These are phyloP conservation scores for Zygothrica quintamaculata DNA, from an alignment of 2,888 invertebrate species.

Conservation along the genomic window DNA sequence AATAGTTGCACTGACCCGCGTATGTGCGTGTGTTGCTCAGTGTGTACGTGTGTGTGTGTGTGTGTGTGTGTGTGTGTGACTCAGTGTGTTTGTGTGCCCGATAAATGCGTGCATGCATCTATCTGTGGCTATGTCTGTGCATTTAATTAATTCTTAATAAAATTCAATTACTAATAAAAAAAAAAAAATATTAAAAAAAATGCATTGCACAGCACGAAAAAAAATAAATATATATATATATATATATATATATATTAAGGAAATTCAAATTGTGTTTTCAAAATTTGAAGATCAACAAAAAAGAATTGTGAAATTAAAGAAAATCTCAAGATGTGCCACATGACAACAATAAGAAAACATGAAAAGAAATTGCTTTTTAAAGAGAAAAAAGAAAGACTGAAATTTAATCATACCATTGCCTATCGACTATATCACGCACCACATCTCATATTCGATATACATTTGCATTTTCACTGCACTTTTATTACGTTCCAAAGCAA, in stretches of 20 bases:
- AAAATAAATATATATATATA: too few species aligned
- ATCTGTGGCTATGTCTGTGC: constrained; percentile 13
- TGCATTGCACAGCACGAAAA: too few species aligned
- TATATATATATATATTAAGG: too few species aligned
- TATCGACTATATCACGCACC: constrained; percentile 61
- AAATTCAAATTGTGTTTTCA: constrained; percentile 22
- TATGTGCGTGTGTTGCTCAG: constrained; percentile 36
- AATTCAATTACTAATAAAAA: constrained; percentile 38
- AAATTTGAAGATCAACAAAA: neutral
- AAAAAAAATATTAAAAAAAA: constrained; percentile 43
- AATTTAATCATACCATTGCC: constrained; percentile 33
- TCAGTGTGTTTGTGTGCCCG: constrained; percentile 28
- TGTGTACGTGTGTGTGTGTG: constrained; percentile 31
- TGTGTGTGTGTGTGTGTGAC: constrained; percentile 19
- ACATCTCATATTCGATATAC: constrained; percentile 59
- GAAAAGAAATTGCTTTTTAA: neutral
- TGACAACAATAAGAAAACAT: neutral
- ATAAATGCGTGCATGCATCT: constrained; percentile 17
- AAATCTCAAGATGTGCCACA: constrained; percentile 1
- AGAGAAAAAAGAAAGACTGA: neutral
- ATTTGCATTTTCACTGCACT: constrained; percentile 42
- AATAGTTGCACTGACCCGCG: constrained; percentile 79
- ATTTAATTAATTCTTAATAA: constrained; percentile 50
- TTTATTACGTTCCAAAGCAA: constrained; percentile 46
- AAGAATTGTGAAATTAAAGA: neutral